These are phyloP conservation scores for Drosophila mimetica DNA, from an alignment of 2,888 invertebrate species.

Conservation along the genomic window DNA sequence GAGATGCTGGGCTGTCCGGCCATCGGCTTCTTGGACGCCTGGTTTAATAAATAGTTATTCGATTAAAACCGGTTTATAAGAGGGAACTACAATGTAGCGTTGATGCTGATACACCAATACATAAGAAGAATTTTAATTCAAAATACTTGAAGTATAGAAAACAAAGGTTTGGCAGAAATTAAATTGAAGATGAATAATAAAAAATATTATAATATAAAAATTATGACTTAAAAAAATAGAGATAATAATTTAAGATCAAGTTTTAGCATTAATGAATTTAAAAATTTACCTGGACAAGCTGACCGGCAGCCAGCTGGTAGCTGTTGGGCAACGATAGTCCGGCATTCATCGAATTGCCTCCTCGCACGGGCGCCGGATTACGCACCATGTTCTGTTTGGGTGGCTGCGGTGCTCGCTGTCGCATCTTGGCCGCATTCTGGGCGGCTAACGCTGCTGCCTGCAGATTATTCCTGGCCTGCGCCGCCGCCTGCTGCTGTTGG, in stretches of 20 bases:
- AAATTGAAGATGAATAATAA: not conserved
- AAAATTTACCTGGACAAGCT: slow-evolving; percentile 83
- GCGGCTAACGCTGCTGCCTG: slow-evolving; percentile 83
- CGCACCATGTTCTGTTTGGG: slow-evolving; percentile 74
- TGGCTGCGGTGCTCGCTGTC: slow-evolving; percentile 81
- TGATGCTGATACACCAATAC: not conserved
- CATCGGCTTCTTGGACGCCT: slow-evolving; percentile 79
- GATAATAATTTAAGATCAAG: no score
- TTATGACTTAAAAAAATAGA: not conserved
- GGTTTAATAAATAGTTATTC: slow-evolving; percentile 32
- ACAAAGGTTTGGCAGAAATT: not conserved
- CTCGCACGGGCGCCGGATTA: slow-evolving; percentile 77
- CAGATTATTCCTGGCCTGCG: slow-evolving; percentile 81
- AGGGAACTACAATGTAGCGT: not conserved
- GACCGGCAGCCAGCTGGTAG: slow-evolving; percentile 83
- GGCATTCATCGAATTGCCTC: slow-evolving; percentile 77
- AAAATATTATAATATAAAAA: not conserved
- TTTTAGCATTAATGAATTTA: no score
- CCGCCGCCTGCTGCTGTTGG: slow-evolving; percentile 82
- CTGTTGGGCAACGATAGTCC: slow-evolving; percentile 83
- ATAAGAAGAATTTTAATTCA: not conserved
- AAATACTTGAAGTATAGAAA: no score
- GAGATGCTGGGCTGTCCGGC: slow-evolving; percentile 92
- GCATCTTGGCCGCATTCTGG: slow-evolving; percentile 82
- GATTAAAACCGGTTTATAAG: slow-evolving; percentile 2